Base-by-base conservation (phyloP, 2,797 vertebrate genomes). In the Chloroceryle amazona region DNA sequence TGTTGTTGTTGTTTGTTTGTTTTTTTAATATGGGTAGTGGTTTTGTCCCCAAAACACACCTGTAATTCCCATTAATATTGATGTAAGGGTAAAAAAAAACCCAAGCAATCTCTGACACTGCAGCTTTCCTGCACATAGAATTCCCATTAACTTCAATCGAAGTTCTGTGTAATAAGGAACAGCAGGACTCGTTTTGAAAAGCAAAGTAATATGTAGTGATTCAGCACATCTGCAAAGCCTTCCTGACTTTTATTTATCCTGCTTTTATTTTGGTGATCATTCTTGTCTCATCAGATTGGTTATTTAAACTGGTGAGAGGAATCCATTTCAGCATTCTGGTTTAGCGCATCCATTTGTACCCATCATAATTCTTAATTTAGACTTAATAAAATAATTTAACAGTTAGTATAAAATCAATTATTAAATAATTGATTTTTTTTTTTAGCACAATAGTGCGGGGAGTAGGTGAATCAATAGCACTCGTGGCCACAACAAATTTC, bases 391-490 rank as follows among this genome's bases (percentile, higher is more conserved):
- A 97, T 95, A 97, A 98, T 97, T 96, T 97, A 97, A 96, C 89
- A 79, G 88, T 97, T 96, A 92, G 82, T 89, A 96, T 93, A 97
- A 97, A 97, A 94, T 97, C 86, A 94, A 97, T 97, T 96, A 98
- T 96, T 96, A 98, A 97, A 97, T 89, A 95, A 97, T 96, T 96
- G 96, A 93, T 93, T 97, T 97, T 97, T 97, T 97, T 97, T 97
- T 97, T 97, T 97, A 96, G 78, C 81, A 92, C 57, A 88, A 62
- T 62, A 90, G 62, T 94, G 95, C 95, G 96, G 0, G 1, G 82
- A 96, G 86, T 55, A 81, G 62, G 79, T 96, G 76, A 97, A 95
- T 97, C 97, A 97, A 98, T 96, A 96, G 76, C 71, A 78, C 85
- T 95, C 84, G 39, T 49, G 86, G 91, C 86, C 95, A 95, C 93